Evolutionary conservation across 2,888 invertebrate genomes (phyloP), one percentile per base, ranked within the genome.

Genomic region (Gymnocheta viridis): DNA sequence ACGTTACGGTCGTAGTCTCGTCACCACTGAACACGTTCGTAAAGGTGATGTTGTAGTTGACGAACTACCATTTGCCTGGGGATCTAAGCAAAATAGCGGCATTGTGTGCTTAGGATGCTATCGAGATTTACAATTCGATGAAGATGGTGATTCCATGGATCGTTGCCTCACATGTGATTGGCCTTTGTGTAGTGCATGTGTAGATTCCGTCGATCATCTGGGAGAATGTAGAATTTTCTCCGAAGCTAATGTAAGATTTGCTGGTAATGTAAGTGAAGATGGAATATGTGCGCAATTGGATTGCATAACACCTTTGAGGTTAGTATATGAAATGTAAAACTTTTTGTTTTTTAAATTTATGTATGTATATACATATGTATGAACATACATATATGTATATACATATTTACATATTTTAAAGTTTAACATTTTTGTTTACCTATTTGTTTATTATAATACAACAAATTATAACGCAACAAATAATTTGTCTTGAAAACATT

Each of bases 271-370:
- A 86, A 92, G 93, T 88, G 93, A 94, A 2, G 90, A 91, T 86
- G 93, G 92, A 32, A 91, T 93, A 80, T 93, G 94, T 64, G 93
- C 95, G 4, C 96, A 96, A 90, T 93, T 95, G 83, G 97, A 97
- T 92, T 97, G 97, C 91, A 95, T 97, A 87, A 95, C 96, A 17
- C 96, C 96, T 12, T 92, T 97, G 86, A 94, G 95, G 95, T 95
- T 93, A 91, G 91, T 90, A 70, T n/a, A 51, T 24, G 35, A 27
- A 27, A 38, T 14, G 14, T 41, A 41, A 14, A 14, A 47, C 7
- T 47, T 47, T 6, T 2, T 67, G 54, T 17, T n/a, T n/a, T n/a
- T n/a, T n/a, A n/a, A n/a, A n/a, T n/a, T n/a, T 17, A 51, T 14
- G 9, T 67, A 60, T 35, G n/a, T 38, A 35, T 58, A 4, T 58